Percentiles rank a stretch among this genome's conserved stretches.
These are phyloP conservation scores for Monoplex corrugatus DNA, from an alignment of 2,888 invertebrate species.

Conservation along the genomic window DNA sequence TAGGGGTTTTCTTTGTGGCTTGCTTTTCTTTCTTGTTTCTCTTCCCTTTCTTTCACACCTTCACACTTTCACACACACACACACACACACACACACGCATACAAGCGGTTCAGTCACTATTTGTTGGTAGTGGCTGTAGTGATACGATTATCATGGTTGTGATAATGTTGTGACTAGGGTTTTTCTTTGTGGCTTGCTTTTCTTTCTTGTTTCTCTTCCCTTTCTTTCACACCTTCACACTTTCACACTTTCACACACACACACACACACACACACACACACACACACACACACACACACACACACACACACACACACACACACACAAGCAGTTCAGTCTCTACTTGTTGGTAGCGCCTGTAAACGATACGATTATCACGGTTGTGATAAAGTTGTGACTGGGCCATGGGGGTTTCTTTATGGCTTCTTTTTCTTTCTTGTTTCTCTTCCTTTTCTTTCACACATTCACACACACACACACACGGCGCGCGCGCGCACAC, in stretches of 20 bases:
- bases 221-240: neutral
- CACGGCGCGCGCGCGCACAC: no score
- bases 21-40: constrained; percentile 22
- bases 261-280: constrained; percentile 14
- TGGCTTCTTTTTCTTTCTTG: neutral
- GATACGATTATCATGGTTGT: neutral
- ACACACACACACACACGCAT: neutral
- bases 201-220: no score
- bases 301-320: constrained; percentile 16
- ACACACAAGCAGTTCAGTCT: neutral
- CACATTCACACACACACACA: no score
- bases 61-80: no score
- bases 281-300: neutral
- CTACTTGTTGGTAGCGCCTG: no score
- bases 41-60: constrained; percentile 11
- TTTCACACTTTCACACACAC: constrained; percentile 1
- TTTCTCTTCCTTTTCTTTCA: constrained; percentile 10
- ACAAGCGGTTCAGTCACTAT: no score
- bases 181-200: no score
- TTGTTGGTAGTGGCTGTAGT: neutral
- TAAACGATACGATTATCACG: no score
- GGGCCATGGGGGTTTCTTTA: no score
- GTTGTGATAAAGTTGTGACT: neutral
- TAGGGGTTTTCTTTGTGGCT: neutral
- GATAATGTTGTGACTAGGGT: no score